Evolutionary conservation across 2,888 invertebrate species (phyloP).

Genomic region (Sialis fuliginosa): DNA sequence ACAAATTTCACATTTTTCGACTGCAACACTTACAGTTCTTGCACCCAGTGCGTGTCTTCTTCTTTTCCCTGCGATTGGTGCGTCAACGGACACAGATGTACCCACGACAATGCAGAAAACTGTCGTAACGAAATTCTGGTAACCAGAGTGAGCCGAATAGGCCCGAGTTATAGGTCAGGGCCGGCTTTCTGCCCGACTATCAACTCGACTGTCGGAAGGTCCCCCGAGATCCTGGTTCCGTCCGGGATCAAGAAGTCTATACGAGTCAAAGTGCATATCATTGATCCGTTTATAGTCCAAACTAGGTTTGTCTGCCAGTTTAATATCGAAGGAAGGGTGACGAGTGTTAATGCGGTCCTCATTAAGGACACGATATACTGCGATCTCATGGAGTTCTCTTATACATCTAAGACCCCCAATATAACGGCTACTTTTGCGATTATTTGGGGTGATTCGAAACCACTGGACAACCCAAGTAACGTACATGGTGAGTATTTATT

Average conservation of each 20-base stretch:
- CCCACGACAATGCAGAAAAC: constrained; percentile 88
- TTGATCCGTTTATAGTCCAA: constrained; percentile 88
- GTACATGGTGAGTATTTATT: constrained; percentile 50
- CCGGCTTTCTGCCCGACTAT: constrained; percentile 91
- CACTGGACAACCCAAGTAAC: constrained; percentile 90
- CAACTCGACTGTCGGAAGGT: constrained; percentile 72
- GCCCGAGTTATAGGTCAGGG: constrained; percentile 85
- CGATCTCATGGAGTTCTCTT: constrained; percentile 82
- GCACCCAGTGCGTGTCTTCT: constrained; percentile 90
- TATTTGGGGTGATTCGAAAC: constrained; percentile 89
- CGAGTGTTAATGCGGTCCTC: constrained; percentile 78
- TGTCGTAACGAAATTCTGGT: constrained; percentile 87
- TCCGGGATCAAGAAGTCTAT: constrained; percentile 81
- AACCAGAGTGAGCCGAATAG: constrained; percentile 78
- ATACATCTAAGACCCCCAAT: constrained; percentile 76
- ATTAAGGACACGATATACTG: constrained; percentile 88
- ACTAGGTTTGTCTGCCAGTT: constrained; percentile 90
- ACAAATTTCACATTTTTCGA: constrained; percentile 98
- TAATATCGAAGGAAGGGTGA: constrained; percentile 86
- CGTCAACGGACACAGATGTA: constrained; percentile 88
- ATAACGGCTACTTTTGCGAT: constrained; percentile 89
- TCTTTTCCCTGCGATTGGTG: constrained; percentile 99
- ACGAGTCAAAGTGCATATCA: constrained; percentile 85
- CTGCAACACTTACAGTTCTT: constrained; percentile 91
- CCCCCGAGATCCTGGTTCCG: constrained; percentile 79